Evolutionary conservation across 2,797 vertebrate species (phyloP).

Genomic region (Mareca penelope): DNA sequence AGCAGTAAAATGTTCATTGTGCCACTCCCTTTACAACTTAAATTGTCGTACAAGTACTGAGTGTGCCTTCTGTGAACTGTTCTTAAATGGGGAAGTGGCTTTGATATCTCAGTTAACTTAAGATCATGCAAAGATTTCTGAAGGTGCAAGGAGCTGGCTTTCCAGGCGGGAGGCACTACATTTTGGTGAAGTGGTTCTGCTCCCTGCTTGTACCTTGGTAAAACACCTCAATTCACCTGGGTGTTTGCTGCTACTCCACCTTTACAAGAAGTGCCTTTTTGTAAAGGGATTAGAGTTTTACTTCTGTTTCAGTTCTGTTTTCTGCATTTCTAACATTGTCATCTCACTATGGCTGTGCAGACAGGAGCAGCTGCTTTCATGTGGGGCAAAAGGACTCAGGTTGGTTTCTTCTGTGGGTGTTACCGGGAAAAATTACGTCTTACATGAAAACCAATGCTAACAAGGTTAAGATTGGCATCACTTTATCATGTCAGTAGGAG

Average conservation of each 20-base stretch:
- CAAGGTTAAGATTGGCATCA: not conserved
- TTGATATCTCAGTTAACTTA: rapidly evolving
- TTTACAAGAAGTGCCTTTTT: not conserved
- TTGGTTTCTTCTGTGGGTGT: not conserved
- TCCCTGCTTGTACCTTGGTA: not conserved
- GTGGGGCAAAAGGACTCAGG: not conserved
- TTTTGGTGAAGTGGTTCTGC: not conserved
- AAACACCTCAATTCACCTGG: not conserved
- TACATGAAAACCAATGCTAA: not conserved
- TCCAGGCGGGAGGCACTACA: not conserved
- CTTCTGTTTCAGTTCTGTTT: not conserved
- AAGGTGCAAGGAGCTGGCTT: not conserved
- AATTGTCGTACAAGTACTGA: rapidly evolving
- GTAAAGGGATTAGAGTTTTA: not conserved
- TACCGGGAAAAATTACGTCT: not conserved
- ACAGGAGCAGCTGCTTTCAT: not conserved
- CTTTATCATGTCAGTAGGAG: not conserved
- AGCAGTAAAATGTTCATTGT: not conserved
- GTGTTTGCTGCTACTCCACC: not conserved
- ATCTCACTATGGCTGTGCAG: not conserved
- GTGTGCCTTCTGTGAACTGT: not conserved
- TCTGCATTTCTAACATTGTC: not conserved
- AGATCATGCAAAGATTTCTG: not conserved
- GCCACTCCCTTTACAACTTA: not conserved
- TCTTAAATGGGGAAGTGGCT: not conserved